Percentiles rank a stretch among this genome's conserved stretches.
Evolutionary conservation across 2,888 invertebrate species (phyloP).

Genomic region (Trimorus sp.): DNA sequence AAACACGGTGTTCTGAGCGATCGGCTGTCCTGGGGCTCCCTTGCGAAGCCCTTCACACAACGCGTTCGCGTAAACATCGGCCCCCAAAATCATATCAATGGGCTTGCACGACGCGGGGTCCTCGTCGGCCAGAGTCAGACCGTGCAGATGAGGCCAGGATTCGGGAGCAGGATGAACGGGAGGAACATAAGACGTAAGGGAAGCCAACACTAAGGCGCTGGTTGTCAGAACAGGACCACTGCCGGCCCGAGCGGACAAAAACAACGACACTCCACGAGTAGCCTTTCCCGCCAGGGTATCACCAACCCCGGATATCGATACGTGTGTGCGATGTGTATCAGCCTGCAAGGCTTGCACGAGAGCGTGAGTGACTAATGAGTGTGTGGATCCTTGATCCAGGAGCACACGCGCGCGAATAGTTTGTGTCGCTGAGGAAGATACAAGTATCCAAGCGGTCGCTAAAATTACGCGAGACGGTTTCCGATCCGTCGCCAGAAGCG

Average conservation of each 20-base stretch:
- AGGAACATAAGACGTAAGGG: not conserved
- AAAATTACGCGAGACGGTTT: not conserved
- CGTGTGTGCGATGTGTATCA: not conserved
- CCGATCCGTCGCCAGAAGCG: not conserved
- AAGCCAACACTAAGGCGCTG: not conserved
- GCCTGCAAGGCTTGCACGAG: not conserved
- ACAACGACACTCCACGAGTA: not conserved
- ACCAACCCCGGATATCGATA: not conserved
- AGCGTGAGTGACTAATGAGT: not conserved
- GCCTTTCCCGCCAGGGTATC: not conserved
- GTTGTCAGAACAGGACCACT: not conserved
- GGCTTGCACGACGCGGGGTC: not conserved
- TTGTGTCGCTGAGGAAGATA: not conserved
- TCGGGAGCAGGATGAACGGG: too few species aligned
- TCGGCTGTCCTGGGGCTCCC: not conserved
- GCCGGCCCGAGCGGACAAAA: not conserved
- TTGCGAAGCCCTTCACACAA: not conserved
- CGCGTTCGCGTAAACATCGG: not conserved
- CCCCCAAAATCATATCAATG: not conserved
- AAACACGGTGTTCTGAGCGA: not conserved
- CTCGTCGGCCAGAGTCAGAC: not conserved
- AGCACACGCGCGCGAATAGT: not conserved
- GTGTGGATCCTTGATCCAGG: slow-evolving; percentile 3
- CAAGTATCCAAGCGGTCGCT: not conserved
- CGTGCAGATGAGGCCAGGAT: not conserved